Conservation (phyloP, 1,140 invertebrate species). For the Akabosia matsudoensis region DNA sequence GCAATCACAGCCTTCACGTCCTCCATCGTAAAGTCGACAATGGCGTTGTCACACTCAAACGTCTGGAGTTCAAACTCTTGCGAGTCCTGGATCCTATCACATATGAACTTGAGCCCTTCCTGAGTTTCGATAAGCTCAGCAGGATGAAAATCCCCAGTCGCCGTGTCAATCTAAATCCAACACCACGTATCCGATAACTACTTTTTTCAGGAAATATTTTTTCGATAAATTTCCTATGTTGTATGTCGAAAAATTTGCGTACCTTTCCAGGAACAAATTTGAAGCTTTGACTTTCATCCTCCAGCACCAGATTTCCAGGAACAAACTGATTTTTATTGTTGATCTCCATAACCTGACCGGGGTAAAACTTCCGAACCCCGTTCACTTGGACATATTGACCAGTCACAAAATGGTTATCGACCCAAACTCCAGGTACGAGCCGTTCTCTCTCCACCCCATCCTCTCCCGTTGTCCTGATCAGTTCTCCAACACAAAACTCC, state of each 20-base stretch:
- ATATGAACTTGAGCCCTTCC: slow-evolving; percentile 66
- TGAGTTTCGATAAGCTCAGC: slow-evolving; percentile 63
- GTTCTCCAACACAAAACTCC: not conserved
- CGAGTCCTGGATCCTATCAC: slow-evolving; percentile 67
- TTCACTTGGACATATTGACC: slow-evolving; percentile 33
- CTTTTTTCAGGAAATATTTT: too few species aligned
- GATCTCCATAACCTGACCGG: slow-evolving; percentile 67
- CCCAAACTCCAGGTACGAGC: slow-evolving; percentile 37
- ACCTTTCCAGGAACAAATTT: slow-evolving; percentile 66
- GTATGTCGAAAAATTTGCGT: too few species aligned
- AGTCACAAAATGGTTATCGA: slow-evolving; percentile 32
- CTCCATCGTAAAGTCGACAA: slow-evolving; percentile 26
- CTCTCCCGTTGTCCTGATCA: not conserved
- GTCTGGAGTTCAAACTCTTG: slow-evolving; percentile 54
- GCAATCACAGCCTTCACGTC: slow-evolving; percentile 23
- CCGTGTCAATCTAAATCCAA: not conserved
- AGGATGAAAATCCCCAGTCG: not conserved
- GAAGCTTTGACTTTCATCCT: slow-evolving; percentile 56
- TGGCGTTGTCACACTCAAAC: slow-evolving; percentile 33
- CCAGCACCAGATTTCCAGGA: slow-evolving; percentile 57
- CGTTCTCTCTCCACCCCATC: not conserved
- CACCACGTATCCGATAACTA: too few species aligned
- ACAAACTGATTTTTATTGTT: slow-evolving; percentile 68
- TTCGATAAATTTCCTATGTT: too few species aligned
- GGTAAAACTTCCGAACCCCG: slow-evolving; percentile 59